Evolutionary conservation across 2,113 vertebrate genomes (phyloP), one percentile per base, ranked within the genome.

Genomic region (Orthonyx spaldingii): DNA sequence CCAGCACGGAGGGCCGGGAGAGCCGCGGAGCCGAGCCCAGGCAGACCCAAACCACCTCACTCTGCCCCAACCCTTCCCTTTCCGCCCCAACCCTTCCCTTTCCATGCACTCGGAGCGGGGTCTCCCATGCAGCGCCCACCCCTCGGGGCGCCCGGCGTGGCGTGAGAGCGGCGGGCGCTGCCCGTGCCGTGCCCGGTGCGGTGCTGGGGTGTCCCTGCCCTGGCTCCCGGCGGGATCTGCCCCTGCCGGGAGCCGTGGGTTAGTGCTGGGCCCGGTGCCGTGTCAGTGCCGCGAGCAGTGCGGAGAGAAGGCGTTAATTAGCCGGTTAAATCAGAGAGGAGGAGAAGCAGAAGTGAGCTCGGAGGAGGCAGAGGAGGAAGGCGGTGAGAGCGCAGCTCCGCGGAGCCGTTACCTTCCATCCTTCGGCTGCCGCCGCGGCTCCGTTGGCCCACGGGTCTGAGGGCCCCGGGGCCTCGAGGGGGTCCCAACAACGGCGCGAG

Each of bases 341-440:
- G 37, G 39, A 92, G 89, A 60, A 41, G 89, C 86, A 89, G 84
- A 60, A 60, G 94, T 44, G 86, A 57, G 66, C 3, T 2, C 5
- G 4, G 59, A 18, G 18, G 66, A 88, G 76, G 84, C 55, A 19
- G 75, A 33, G 66, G 57, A 80, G 76, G 82, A 92, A 85, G 84
- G 92, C 46, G 87, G 96, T 94, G 91, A 93, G 71, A 92, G 93
- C 88, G 97, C 96, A 94, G 90, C 93, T 47, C 76, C 68, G 57
- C 1, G 66, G 57, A 12, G 85, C 97, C 87, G 96, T 98, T 99
- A 99, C 99, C 98, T 99, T 98, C 97, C 97, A 52, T 96, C 97
- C 97, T 89, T 96, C 30, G 95, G 97, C 97, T 63, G 75, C 96
- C 81, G 57, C 27, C 81, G 95, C 70, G 93, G 96, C 98, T 98